Evolutionary conservation across 2,797 vertebrate genomes (phyloP).

Genomic region (Cossypha dichroa): DNA sequence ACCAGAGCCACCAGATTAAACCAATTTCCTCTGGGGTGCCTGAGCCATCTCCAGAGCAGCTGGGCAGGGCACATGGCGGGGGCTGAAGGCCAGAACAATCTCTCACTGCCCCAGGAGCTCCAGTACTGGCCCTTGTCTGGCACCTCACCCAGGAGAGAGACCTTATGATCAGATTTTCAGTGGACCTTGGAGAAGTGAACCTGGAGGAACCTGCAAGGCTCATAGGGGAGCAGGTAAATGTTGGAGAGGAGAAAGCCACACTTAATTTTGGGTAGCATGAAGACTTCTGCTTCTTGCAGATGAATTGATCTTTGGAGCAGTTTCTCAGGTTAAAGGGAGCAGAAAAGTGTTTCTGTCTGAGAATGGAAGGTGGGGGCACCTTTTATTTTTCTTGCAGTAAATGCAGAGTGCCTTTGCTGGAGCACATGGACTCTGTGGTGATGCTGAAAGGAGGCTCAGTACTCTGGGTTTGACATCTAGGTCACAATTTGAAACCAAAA

Average conservation of each 20-base stretch:
- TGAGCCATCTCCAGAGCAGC: neutral
- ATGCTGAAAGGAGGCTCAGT: neutral
- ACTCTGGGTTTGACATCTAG: neutral
- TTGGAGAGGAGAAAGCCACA: neutral
- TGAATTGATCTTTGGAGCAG: neutral
- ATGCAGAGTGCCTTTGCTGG: fast-evolving
- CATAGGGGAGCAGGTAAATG: fast-evolving
- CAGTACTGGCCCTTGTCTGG: neutral
- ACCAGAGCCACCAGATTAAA: slow-evolving; percentile 34
- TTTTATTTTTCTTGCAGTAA: neutral
- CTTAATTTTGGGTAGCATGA: neutral
- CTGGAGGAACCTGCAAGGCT: neutral
- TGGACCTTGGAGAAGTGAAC: neutral
- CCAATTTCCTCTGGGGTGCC: neutral
- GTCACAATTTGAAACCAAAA: neutral
- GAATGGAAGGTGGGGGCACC: neutral
- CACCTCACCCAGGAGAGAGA: neutral
- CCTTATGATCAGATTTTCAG: neutral
- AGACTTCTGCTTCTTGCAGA: neutral
- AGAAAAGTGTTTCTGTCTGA: neutral
- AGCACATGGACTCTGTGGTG: neutral
- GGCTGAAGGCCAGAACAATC: neutral
- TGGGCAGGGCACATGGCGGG: neutral
- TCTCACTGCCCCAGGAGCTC: neutral
- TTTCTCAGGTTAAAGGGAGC: neutral